phyloP scores from a whole-genome alignment of 2,888 invertebrate genomes.

The Encarsia formosa region DNA sequence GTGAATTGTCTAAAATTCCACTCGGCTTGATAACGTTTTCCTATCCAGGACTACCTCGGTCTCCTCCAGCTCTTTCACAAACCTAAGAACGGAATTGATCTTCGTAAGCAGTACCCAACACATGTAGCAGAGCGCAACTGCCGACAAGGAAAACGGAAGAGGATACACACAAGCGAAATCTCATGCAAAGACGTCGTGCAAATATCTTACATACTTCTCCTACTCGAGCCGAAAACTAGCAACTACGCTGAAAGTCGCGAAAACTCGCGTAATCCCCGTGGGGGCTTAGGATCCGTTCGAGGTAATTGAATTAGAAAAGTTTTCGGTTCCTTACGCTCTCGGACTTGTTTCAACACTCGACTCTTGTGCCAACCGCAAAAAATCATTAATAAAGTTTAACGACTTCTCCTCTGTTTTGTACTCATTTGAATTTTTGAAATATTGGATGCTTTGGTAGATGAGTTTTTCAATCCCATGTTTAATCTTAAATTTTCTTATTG shows the following conservation, averaged over 20 bases:
- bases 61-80: no score
- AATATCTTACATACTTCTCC: constrained; percentile 24
- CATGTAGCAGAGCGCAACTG: not conserved
- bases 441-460: no score
- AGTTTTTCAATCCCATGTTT: no score
- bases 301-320: constrained; percentile 27
- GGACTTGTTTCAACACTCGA: no score
- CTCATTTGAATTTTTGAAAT: no score
- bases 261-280: constrained; percentile 22
- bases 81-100: constrained; percentile 21
- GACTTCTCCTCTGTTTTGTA: no score
- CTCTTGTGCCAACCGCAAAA: no score
- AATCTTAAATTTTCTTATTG: no score
- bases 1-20: constrained; percentile 17
- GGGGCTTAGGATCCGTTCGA: constrained; percentile 17
- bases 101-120: constrained; percentile 8
- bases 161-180: constrained; percentile 5
- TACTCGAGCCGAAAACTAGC: constrained; percentile 6
- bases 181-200: constrained; percentile 20
- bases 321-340: constrained; percentile 17
- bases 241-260: constrained; percentile 14
- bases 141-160: no score
- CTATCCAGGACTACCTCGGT: not conserved
- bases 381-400: no score
- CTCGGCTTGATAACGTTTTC: constrained; percentile 19